phyloP scores from a whole-genome alignment of 2,113 vertebrate genomes.

The Upupa epops region DNA sequence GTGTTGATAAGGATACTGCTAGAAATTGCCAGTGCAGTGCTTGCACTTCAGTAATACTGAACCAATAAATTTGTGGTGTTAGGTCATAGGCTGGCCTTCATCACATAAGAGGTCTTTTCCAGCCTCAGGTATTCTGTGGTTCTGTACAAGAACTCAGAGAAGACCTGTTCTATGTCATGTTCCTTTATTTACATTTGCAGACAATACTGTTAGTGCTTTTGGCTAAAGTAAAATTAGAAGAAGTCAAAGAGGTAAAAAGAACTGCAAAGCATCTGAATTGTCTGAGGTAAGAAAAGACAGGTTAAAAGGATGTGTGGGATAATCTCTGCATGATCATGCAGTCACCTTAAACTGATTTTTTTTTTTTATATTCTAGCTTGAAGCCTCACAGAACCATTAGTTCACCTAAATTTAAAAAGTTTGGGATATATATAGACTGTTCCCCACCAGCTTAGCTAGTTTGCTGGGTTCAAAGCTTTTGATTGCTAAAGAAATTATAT shows the following conservation, averaged over 20 bases:
- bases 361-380: too few species aligned
- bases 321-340: not conserved
- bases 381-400: not conserved
- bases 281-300: not conserved
- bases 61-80: not conserved
- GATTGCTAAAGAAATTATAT: not conserved
- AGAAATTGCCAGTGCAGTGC: not conserved
- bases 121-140: too few species aligned
- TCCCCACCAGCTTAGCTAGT: not conserved
- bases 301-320: not conserved
- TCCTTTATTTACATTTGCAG: slow-evolving; percentile 10
- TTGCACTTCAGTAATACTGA: not conserved
- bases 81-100: too few species aligned
- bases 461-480: not conserved
- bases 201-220: not conserved
- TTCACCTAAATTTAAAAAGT: not conserved
- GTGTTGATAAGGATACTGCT: not conserved
- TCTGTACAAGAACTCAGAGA: not conserved
- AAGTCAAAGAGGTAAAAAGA: not conserved
- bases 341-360: not conserved
- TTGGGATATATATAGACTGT: not conserved
- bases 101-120: too few species aligned
- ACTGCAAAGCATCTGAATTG: not conserved
- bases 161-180: not conserved
- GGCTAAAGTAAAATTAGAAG: not conserved